Conservation (phyloP, 2,113 vertebrate genomes). For the Oryctolagus cuniculus region DNA sequence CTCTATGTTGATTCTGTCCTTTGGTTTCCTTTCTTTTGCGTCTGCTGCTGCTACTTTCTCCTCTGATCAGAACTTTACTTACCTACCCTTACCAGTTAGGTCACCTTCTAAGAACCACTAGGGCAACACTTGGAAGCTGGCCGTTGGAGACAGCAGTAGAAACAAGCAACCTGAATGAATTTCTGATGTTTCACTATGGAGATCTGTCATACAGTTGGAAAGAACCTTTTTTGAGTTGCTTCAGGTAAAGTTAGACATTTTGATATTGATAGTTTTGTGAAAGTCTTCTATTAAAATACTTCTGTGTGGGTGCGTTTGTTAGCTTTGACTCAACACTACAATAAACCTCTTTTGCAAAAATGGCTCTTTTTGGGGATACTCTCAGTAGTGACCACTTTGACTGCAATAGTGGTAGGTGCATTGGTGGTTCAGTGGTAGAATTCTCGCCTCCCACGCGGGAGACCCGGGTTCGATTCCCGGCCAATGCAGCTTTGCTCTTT, state of each 20-base stretch:
- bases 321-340: neutral
- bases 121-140: too few species aligned
- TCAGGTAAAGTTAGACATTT: neutral
- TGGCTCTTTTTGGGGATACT: too few species aligned
- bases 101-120: too few species aligned
- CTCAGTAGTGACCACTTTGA: too few species aligned
- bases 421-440: neutral
- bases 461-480: neutral
- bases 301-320: neutral
- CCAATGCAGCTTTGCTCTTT: neutral
- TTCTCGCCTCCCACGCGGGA: neutral
- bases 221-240: neutral
- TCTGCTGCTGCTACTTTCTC: too few species aligned
- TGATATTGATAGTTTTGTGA: neutral
- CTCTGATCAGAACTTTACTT: too few species aligned
- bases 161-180: neutral
- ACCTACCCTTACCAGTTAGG: too few species aligned
- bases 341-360: neutral
- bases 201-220: neutral
- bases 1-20: too few species aligned
- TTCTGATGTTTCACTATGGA: neutral
- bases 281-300: neutral
- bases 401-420: rapidly evolving
- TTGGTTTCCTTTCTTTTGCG: too few species aligned
- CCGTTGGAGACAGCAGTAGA: neutral